These are phyloP conservation scores for Cinclus mexicanus DNA, from an alignment of 2,113 vertebrate genomes.

Conservation along the genomic window DNA sequence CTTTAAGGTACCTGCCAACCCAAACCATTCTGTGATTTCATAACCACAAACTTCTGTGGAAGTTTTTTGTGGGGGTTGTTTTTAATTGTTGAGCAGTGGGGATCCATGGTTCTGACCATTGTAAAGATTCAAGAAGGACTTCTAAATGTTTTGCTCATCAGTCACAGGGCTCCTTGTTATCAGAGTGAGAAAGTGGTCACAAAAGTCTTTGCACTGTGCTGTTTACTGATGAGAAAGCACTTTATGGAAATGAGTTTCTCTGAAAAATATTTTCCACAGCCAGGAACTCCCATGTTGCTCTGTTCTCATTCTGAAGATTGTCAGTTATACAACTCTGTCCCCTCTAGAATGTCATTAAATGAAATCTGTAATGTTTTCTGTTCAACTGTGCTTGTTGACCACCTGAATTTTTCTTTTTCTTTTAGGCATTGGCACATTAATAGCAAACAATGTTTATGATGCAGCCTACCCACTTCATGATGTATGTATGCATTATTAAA, in stretches of 20 bases:
- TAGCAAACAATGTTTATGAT: conserved; percentile 91
- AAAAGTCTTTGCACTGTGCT: neutral
- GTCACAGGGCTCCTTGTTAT: neutral
- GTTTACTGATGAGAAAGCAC: neutral
- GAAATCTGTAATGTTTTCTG: neutral
- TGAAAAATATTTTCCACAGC: neutral
- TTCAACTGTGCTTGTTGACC: neutral
- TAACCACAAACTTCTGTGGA: neutral
- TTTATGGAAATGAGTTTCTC: neutral
- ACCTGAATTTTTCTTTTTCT: neutral
- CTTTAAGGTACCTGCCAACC: neutral
- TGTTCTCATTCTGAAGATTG: neutral
- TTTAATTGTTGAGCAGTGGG: neutral
- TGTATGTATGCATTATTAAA: conserved; percentile 73
- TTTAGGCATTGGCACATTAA: conserved; percentile 89
- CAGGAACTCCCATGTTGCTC: neutral
- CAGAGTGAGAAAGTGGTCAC: neutral
- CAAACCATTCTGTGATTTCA: neutral
- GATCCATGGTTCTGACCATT: neutral
- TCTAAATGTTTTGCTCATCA: neutral
- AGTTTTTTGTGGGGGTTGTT: neutral
- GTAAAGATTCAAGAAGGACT: neutral
- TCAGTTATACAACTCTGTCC: neutral
- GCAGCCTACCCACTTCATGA: conserved; percentile 96
- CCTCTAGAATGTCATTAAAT: neutral